Evolutionary conservation across 1,140 invertebrate genomes (phyloP), one percentile per base, ranked within the genome.

Genomic region (Drosophila ambigua): DNA sequence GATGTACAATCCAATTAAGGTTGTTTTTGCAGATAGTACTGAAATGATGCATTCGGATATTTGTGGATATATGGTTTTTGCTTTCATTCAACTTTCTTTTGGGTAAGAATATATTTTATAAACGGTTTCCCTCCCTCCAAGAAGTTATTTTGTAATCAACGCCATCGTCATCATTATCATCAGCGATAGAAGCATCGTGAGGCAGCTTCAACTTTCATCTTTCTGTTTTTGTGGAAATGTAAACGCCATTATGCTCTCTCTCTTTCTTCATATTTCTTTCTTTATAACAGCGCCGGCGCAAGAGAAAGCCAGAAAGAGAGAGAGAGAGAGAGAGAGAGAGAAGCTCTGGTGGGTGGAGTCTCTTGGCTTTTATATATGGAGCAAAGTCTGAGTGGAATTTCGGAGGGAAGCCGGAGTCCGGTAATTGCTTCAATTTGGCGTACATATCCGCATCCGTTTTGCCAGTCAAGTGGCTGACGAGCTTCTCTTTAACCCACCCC

Each of bases 381-480:
- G 39, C 67, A 62, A 45, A 54, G 26, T 54, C 26, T 58, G 23
- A 57, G 13, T 15, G 44, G 52, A 35, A 49, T 52, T 61, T 79
- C 50, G 52, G 66, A 64, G 54, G 50, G 41, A 54, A 72, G 35
- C 35, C 35, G 62, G 74, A 79, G 46, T 44, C 50, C 83, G 79
- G 83, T 87, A 87, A 88, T 87, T 79, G 83, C 82, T 62, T 82
- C 74, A 88, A 88, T 88, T 88, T 85, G 53, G 43, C 83, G 66
- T 88, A 88, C 64, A 85, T 85, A 85, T 69, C 52, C 59, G 65
- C 51, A 71, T 71, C 45, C 67, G 65, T 66, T 71, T 64, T 68
- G 69, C 73, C 77, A 79, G 77, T 79, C 77, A 73, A 61, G 51
- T 53, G 51, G 48, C 65, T 72, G 72, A 73, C 71, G 77, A 61